Evolutionary conservation across 2,797 vertebrate species (phyloP).

Genomic region (Ambastaia sidthimunki): DNA sequence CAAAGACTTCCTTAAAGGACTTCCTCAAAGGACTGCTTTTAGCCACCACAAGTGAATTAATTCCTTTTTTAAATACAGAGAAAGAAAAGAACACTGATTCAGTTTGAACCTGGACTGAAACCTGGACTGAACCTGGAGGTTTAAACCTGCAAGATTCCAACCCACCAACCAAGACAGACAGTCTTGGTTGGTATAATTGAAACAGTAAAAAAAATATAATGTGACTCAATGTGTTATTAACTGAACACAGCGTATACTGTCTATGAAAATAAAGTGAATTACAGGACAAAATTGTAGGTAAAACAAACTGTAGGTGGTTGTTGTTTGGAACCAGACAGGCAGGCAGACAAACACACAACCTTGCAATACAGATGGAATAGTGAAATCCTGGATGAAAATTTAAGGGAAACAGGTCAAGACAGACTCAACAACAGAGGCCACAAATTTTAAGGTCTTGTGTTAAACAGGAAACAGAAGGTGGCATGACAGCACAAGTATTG

Average conservation of each 20-base stretch:
- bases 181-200: too few relatives aligned
- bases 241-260: constrained; percentile 44
- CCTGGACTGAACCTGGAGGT: background rate
- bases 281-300: constrained; percentile 57
- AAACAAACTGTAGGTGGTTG: constrained; percentile 51
- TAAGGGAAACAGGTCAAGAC: constrained; percentile 53
- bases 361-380: constrained; percentile 60
- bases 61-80: too few relatives aligned
- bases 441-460: constrained; percentile 64
- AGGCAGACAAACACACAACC: constrained; percentile 59
- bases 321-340: constrained; percentile 59
- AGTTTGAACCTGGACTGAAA: too few relatives aligned
- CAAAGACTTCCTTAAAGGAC: too few relatives aligned
- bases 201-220: background rate
- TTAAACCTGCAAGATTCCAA: background rate
- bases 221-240: constrained; percentile 40
- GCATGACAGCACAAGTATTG: constrained; percentile 73
- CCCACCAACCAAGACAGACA: background rate
- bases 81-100: too few relatives aligned
- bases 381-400: constrained; percentile 56
- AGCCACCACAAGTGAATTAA: too few relatives aligned
- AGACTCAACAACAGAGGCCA: constrained; percentile 71
- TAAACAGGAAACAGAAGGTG: constrained; percentile 79
- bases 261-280: constrained; percentile 36
- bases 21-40: too few relatives aligned